Evolutionary conservation across 2,888 invertebrate genomes (phyloP).

Genomic region (Cyrtodaria siliqua): DNA sequence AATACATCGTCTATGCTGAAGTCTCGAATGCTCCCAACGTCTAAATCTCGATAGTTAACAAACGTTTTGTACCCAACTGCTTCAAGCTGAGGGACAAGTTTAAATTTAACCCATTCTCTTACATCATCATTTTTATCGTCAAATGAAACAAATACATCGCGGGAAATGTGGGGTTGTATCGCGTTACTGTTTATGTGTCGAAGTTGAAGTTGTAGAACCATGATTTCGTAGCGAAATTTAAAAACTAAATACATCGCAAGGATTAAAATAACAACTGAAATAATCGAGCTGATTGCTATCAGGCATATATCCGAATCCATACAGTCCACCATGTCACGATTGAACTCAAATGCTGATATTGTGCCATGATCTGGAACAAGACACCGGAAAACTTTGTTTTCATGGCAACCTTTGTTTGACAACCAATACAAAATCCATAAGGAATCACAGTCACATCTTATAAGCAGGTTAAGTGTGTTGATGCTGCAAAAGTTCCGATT

Average conservation of each 20-base stretch:
- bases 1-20: conserved; percentile 14
- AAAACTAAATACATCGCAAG: conserved; percentile 1
- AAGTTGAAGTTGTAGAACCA: conserved; percentile 16
- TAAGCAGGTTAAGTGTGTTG: conserved; percentile 10
- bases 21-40: conserved; percentile 31
- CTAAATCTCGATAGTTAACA: conserved; percentile 27
- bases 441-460: conserved; percentile 30
- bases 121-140: conserved; percentile 37
- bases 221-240: conserved; percentile 30
- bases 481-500: conserved; percentile 26
- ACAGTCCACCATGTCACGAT: conserved; percentile 13
- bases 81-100: conserved; percentile 18
- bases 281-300: conserved; percentile 1
- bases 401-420: background rate
- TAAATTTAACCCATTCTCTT: conserved; percentile 28
- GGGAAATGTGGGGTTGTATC: background rate
- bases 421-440: conserved; percentile 41
- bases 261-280: background rate
- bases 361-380: conserved; percentile 10
- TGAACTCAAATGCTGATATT: conserved; percentile 10
- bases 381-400: conserved; percentile 15
- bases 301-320: background rate
- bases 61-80: conserved; percentile 24
- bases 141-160: conserved; percentile 43
- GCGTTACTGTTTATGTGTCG: background rate